These are phyloP conservation scores for Pseudomyrmex flavicornis DNA, from an alignment of 1,140 invertebrate species.

Conservation along the genomic window DNA sequence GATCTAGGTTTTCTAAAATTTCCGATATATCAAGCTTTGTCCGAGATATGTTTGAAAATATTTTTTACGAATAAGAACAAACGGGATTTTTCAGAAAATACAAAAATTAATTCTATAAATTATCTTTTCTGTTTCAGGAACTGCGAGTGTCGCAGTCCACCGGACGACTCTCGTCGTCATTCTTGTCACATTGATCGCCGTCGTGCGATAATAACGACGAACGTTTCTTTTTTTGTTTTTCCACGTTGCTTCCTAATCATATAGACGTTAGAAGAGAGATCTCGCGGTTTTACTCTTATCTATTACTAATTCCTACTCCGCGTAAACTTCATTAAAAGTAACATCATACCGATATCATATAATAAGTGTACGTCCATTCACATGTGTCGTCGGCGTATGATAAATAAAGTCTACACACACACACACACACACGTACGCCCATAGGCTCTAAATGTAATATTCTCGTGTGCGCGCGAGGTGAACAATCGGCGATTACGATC, in stretches of 20 bases:
- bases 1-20: background rate
- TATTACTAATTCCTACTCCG: conserved; percentile 68
- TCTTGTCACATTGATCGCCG: conserved; percentile 50
- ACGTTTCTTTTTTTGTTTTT: conserved; percentile 17
- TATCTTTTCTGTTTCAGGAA: conserved; percentile 49
- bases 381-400: conserved; percentile 42
- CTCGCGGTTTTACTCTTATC: conserved; percentile 58
- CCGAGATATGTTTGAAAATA: background rate
- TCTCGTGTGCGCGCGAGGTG: conserved; percentile 23
- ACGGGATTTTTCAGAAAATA: background rate
- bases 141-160: conserved; percentile 36
- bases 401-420: background rate
- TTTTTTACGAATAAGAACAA: conserved; percentile 8
- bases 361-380: conserved; percentile 55
- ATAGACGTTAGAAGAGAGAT: conserved; percentile 63
- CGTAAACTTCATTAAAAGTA: conserved; percentile 64
- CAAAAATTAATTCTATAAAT: background rate
- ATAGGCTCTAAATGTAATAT: conserved; percentile 72
- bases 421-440: conserved; percentile 42
- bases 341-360: conserved; percentile 67
- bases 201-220: conserved; percentile 70
- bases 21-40: background rate
- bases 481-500: background rate
- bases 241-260: conserved; percentile 67
- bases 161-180: conserved; percentile 54